Percentiles rank a stretch among this genome's conserved stretches.
phyloP scores from a whole-genome alignment of 2,113 vertebrate genomes.

The Nycticorax nycticorax region DNA sequence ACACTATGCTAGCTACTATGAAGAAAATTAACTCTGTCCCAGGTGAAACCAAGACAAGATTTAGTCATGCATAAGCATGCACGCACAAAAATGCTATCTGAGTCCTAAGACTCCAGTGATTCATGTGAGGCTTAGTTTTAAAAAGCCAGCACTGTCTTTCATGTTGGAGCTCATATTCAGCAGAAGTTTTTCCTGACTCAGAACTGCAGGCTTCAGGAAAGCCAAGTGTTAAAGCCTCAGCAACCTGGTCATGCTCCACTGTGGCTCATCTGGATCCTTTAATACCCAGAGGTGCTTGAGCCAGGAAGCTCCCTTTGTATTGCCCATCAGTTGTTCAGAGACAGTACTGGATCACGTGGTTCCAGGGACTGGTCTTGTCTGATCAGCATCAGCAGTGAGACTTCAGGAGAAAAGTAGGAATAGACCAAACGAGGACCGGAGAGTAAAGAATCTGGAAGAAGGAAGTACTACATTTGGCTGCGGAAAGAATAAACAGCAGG shows the following conservation, averaged over 20 bases:
- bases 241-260: background rate
- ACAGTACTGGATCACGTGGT: fast-evolving
- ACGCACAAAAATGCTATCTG: background rate
- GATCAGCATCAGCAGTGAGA: background rate
- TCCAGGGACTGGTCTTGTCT: background rate
- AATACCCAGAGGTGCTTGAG: background rate
- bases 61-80: background rate
- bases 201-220: background rate
- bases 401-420: background rate
- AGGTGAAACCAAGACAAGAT: background rate
- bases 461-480: background rate
- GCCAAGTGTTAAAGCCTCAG: background rate
- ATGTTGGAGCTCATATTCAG: background rate
- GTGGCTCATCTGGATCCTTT: background rate
- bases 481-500: background rate
- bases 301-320: background rate
- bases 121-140: background rate
- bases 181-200: background rate
- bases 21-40: too few species aligned
- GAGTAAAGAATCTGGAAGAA: background rate
- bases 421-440: background rate
- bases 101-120: background rate
- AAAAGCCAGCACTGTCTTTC: background rate
- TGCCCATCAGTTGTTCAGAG: background rate
- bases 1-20: too few species aligned